Base-by-base conservation (phyloP, 1,140 invertebrate genomes). In the Tetragonula clypearis region DNA sequence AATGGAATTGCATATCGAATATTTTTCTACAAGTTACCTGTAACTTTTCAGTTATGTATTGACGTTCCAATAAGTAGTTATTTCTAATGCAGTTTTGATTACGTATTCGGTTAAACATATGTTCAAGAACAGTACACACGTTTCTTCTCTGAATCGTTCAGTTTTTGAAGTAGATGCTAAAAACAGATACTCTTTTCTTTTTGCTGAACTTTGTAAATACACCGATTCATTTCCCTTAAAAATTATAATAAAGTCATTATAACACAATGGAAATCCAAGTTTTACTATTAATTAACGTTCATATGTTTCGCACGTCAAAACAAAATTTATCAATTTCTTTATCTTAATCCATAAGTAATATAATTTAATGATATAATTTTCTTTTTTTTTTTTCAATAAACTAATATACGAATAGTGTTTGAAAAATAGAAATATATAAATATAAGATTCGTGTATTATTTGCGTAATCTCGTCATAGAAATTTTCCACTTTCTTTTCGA, bases 51-150 rank as follows among this genome's bases (percentile, higher is more conserved):
- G 21, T 58, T n/a, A n/a, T 23, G 26, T 41, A 30, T 58, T n/a
- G 49, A 41, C 62, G 23, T 11, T 35, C 1, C 26, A 58, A 35
- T 75, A 56, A 58, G n/a, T 41, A 60, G 58, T 58, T 84, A 58
- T 75, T 30, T 21, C 35, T 84, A 80, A 79, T 80, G 53, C 73
- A 65, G 11, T 72, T 69, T 21, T 62, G 23, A 17, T 87, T 84
- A 77, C 76, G 65, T 87, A 77, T 87, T 84, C 72, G 23, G 21
- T 78, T 55, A 41, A 77, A 66, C 15, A 53, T 68, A 77, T 69
- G 2, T 65, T 23, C 21, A 19, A 80, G 21, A 66, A 72, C 11
- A 71, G 55, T 26, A 74, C 73, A 49, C n/a, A 11, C 8, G 68
- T 65, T 26, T 30, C 62, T 79, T 72, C 19, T 21, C 35, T 79